Evolutionary conservation across 1,140 invertebrate genomes (phyloP).

Genomic region (Popillia japonica): DNA sequence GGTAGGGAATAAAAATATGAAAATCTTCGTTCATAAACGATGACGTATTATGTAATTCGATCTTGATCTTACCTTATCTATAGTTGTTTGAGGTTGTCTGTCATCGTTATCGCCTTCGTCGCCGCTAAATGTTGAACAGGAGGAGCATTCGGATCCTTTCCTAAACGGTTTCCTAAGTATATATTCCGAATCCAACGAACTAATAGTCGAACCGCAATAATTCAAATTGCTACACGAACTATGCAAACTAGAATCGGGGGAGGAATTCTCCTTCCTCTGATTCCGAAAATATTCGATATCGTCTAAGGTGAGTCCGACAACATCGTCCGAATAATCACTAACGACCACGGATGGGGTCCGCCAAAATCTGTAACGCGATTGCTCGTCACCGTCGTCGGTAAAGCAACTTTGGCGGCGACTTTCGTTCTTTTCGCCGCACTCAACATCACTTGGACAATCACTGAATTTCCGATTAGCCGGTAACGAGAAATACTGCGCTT

Average conservation of each 20-base stretch:
- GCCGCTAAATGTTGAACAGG: conserved; percentile 70
- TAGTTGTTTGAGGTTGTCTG: conserved; percentile 53
- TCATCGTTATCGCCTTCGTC: conserved; percentile 65
- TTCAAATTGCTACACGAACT: conserved; percentile 72
- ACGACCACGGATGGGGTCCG: conserved; percentile 83
- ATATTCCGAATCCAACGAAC: conserved; percentile 66
- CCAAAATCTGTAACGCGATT: conserved; percentile 66
- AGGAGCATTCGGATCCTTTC: conserved; percentile 72
- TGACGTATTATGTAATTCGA: too few relatives aligned
- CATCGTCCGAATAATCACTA: conserved; percentile 82
- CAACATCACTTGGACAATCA: conserved; percentile 50
- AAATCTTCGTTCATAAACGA: too few relatives aligned
- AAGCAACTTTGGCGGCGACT: conserved; percentile 62
- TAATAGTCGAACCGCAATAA: conserved; percentile 65
- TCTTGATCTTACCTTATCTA: conserved; percentile 62
- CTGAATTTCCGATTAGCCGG: conserved; percentile 53
- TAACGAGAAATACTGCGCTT: conserved; percentile 54
- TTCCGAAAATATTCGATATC: conserved; percentile 71
- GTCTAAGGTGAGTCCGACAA: conserved; percentile 69
- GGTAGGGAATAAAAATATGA: too few relatives aligned
- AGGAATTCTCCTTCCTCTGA: conserved; percentile 59
- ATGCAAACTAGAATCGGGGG: conserved; percentile 65
- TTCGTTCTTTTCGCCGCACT: conserved; percentile 52
- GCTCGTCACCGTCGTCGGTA: conserved; percentile 61
- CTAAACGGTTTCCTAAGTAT: conserved; percentile 63